Base-by-base conservation (phyloP, 1,140 invertebrate genomes). In the Polyergus mexicanus region DNA sequence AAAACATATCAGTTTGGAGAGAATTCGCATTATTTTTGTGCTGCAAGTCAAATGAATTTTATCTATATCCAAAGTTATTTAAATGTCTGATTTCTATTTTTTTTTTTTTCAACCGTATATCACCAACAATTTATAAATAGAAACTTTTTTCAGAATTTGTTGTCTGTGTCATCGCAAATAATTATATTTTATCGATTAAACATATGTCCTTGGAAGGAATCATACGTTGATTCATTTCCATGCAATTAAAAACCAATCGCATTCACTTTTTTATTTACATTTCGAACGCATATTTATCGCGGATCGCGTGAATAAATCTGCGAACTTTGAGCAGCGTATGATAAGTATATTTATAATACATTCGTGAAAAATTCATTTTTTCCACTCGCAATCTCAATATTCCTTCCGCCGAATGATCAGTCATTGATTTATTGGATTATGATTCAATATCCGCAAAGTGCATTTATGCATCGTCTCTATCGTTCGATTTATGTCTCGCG, bases 251-350 rank as follows among this genome's bases (percentile, higher is more conserved):
- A 41, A 75, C 22, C 2, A 0, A 22, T 8, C 25, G n/a, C n/a
- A 2, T 3, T 1, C 19, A 32, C 1, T 7, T 65, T 77, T 63
- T 78, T 51, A 77, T 78, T 13, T 66, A 13, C 2, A 7, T 7
- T 13, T n/a, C 0, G 38, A 44, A 16, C 3, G 22, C n/a, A 54
- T n/a, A 51, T 74, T n/a, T 62, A 32, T 44, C 22, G 3, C 10
- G 25, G 25, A 63, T 32, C 25, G 3, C 54, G n/a, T 0, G 65
- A 38, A 28, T 41, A 56, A 56, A 71, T 41, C 6, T 56, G 47
- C 19, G 77, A 41, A 80, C 47, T 80, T 80, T 80, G 65, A 56
- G 11, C 77, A 5, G 16, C 10, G 11, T 66, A 22, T 2, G 19
- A 38, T 32, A 19, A 10, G 54, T 51, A 11, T 71, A n/a, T 44